These are phyloP conservation scores for Trichopria drosophilae DNA, from an alignment of 2,888 invertebrate species.

Conservation along the genomic window DNA sequence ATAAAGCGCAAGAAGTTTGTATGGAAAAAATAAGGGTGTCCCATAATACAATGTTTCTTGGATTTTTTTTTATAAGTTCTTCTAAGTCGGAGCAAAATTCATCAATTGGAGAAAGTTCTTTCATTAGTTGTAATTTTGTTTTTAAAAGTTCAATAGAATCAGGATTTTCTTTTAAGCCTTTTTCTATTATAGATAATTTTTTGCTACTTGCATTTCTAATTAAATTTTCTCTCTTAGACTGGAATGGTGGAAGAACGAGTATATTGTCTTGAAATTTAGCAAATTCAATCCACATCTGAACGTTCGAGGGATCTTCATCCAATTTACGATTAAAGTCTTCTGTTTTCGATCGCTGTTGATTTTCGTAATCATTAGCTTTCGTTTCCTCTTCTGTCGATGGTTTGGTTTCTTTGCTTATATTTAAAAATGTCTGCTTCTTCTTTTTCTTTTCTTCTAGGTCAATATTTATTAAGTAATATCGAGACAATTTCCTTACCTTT, in stretches of 20 bases:
- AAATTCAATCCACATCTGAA: constrained; percentile 66
- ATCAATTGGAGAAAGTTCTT: constrained; percentile 64
- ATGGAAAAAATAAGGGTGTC: constrained; percentile 61
- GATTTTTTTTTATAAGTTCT: constrained; percentile 60
- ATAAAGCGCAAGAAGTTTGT: constrained; percentile 66
- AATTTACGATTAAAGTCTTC: constrained; percentile 63
- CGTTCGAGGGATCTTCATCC: constrained; percentile 60
- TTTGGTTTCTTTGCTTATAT: constrained; percentile 47
- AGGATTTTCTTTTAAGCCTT: constrained; percentile 64
- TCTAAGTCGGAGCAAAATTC: constrained; percentile 62
- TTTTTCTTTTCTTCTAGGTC: constrained; percentile 52
- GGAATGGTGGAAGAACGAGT: constrained; percentile 56
- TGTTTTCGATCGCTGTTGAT: constrained; percentile 60
- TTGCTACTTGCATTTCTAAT: constrained; percentile 57
- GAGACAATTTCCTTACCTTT: constrained; percentile 42
- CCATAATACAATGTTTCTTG: constrained; percentile 58
- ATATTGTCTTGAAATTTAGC: constrained; percentile 65
- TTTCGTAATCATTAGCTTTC: constrained; percentile 48
- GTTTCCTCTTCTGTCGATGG: constrained; percentile 42
- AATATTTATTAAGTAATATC: constrained; percentile 58
- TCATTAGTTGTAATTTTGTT: constrained; percentile 59
- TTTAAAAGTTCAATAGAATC: constrained; percentile 61
- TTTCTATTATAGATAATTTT: constrained; percentile 67
- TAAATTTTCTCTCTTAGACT: constrained; percentile 33
- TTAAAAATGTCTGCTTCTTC: constrained; percentile 24